Evolutionary conservation across 2,888 invertebrate species (phyloP).

Genomic region (Schrankia costaestrigalis): DNA sequence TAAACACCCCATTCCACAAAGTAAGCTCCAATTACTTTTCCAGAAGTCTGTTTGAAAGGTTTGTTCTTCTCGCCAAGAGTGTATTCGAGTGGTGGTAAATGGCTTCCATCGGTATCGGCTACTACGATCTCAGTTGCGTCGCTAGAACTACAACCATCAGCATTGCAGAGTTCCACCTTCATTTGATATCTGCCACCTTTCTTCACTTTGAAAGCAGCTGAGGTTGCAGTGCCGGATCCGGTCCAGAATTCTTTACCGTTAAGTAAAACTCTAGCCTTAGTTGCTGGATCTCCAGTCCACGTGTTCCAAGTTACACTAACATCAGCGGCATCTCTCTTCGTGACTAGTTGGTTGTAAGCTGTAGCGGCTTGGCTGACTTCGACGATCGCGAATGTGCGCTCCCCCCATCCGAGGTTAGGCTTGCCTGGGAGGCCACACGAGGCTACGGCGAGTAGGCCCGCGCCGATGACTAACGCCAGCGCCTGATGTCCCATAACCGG

Average conservation of each 20-base stretch:
- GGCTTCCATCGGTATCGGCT: constrained; percentile 75
- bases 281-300: constrained; percentile 70
- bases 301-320: constrained; percentile 74
- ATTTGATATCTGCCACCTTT: constrained; percentile 72
- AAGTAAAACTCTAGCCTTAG: constrained; percentile 57
- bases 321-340: constrained; percentile 61
- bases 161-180: constrained; percentile 68
- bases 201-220: constrained; percentile 69
- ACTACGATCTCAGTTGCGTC: constrained; percentile 69
- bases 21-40: constrained; percentile 71
- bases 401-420: constrained; percentile 72
- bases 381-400: constrained; percentile 68
- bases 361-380: constrained; percentile 76
- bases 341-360: constrained; percentile 73
- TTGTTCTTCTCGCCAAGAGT: constrained; percentile 67
- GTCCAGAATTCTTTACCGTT: constrained; percentile 66
- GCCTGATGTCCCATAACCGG: constrained; percentile 58
- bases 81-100: constrained; percentile 66
- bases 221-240: constrained; percentile 53
- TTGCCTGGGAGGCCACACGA: constrained; percentile 65
- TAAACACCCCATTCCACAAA: constrained; percentile 78
- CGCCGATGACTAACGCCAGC: constrained; percentile 52
- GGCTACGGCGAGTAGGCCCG: constrained; percentile 39
- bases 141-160: constrained; percentile 66
- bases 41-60: constrained; percentile 72